These are phyloP conservation scores for Tetraodon nigroviridis DNA, from an alignment of 2,113 vertebrate genomes.

Conservation along the genomic window DNA sequence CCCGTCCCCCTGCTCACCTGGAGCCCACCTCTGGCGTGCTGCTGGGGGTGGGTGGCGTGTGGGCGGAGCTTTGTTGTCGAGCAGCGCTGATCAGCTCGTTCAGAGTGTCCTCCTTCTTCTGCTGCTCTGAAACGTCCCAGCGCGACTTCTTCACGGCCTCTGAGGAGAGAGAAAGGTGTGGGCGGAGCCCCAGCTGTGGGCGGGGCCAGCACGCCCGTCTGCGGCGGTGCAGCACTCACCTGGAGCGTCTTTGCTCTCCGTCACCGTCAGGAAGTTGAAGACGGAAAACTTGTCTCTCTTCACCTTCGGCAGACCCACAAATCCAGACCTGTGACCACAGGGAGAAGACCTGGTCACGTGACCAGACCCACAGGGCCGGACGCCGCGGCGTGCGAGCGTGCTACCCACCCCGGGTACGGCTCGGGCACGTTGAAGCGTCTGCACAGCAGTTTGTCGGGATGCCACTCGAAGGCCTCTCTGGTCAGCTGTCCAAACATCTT, in stretches of 20 bases:
- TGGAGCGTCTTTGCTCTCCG: constrained; percentile 54
- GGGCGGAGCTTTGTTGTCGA: constrained; percentile 51
- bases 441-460: constrained; percentile 91
- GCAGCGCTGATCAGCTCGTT: constrained; percentile 77
- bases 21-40: constrained; percentile 16
- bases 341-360: not conserved
- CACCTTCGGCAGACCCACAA: constrained; percentile 87
- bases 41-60: not conserved
- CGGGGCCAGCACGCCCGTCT: not conserved
- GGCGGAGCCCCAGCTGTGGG: too few relatives aligned
- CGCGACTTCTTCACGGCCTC: constrained; percentile 81
- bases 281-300: constrained; percentile 96
- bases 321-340: constrained; percentile 72
- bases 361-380: too few relatives aligned
- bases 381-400: too few relatives aligned
- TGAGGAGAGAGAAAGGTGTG: constrained; percentile 5
- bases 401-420: constrained; percentile 86
- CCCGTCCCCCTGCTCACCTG: too few relatives aligned
- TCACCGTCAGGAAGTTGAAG: constrained; percentile 88
- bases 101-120: constrained; percentile 68
- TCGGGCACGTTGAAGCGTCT: constrained; percentile 93
- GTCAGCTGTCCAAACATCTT: constrained; percentile 96
- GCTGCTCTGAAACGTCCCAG: constrained; percentile 83
- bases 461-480: constrained; percentile 89
- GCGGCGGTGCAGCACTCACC: constrained; percentile 7